Conservation (phyloP, 2,797 vertebrate genomes). For the Decapterus maruadsi region DNA sequence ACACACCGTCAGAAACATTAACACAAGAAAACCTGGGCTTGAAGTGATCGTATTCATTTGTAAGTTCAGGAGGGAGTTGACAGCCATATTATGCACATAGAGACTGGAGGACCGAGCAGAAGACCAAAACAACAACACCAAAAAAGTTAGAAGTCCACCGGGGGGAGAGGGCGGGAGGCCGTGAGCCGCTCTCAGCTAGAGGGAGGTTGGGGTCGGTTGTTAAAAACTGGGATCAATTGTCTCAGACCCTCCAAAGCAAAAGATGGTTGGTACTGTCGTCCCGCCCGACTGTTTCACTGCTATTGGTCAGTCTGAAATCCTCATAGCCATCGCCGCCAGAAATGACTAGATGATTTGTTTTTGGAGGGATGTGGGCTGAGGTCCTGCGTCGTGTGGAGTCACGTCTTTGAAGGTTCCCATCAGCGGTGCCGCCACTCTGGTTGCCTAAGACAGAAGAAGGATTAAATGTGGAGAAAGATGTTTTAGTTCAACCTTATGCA, state of each 20-base stretch:
- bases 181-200: constrained; percentile 35
- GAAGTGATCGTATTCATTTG: constrained; percentile 56
- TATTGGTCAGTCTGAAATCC: constrained; percentile 95
- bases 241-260: constrained; percentile 95
- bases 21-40: constrained; percentile 54
- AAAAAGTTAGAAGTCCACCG: constrained; percentile 39
- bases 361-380: constrained; percentile 84
- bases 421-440: constrained; percentile 67
- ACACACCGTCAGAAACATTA: constrained; percentile 57
- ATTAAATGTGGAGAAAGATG: background rate
- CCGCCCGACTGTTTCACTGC: constrained; percentile 96
- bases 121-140: constrained; percentile 61
- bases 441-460: constrained; percentile 64
- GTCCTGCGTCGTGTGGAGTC: constrained; percentile 87
- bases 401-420: constrained; percentile 85
- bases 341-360: constrained; percentile 94
- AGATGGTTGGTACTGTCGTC: constrained; percentile 99
- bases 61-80: constrained; percentile 53
- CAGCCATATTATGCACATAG: constrained; percentile 74
- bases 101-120: constrained; percentile 74
- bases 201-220: background rate
- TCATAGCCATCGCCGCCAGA: constrained; percentile 97
- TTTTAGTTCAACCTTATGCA: background rate
- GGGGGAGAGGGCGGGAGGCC: constrained; percentile 34
- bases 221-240: constrained; percentile 8